Conservation (phyloP, 2,888 invertebrate genomes). For the Agrochola macilenta region DNA sequence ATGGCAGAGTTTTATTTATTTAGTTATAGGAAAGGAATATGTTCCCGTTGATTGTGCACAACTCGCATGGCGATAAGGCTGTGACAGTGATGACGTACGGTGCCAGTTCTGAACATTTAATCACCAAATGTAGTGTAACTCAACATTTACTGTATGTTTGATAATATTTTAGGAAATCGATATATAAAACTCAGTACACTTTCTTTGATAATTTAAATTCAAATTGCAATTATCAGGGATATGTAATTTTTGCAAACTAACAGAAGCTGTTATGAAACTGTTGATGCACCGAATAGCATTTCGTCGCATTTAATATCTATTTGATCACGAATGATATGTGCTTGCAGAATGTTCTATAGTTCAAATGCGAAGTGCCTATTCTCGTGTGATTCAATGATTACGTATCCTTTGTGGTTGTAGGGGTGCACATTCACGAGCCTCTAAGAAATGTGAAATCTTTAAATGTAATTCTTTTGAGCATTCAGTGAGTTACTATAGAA, state of each 20-base stretch:
- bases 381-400: constrained; percentile 8
- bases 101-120: constrained; percentile 71
- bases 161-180: constrained; percentile 14
- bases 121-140: constrained; percentile 68
- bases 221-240: neutral
- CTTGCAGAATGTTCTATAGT: constrained; percentile 9
- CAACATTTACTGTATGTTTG: constrained; percentile 23
- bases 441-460: constrained; percentile 8
- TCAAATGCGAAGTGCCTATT: constrained; percentile 15
- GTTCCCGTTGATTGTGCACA: constrained; percentile 55
- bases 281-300: constrained; percentile 19
- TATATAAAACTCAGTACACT: constrained; percentile 8
- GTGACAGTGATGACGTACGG: constrained; percentile 76
- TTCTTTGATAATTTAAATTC: neutral
- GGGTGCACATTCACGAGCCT: constrained; percentile 11
- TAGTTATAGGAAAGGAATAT: constrained; percentile 48
- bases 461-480: constrained; percentile 11
- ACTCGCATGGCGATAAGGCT: constrained; percentile 75
- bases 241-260: constrained; percentile 12
- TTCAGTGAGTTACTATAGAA: constrained; percentile 34
- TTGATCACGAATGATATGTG: constrained; percentile 21
- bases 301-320: constrained; percentile 44
- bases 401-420: constrained; percentile 17
- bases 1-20: constrained; percentile 59
- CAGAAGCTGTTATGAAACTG: neutral